Evolutionary conservation across 2,888 invertebrate genomes (phyloP), one percentile per base, ranked within the genome.

Genomic region (Zaprionus lineosus): DNA sequence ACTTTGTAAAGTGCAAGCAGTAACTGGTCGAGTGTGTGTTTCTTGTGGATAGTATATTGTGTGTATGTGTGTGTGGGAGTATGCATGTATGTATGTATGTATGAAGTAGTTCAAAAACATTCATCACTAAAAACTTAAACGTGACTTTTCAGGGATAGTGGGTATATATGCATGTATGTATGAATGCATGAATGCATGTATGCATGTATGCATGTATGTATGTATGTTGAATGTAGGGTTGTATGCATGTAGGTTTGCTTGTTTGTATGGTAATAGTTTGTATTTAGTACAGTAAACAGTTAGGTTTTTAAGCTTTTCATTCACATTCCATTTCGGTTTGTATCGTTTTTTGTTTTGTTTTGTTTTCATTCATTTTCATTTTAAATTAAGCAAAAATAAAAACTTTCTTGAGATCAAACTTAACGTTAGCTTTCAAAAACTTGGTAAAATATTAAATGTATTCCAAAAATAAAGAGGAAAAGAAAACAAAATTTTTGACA

Each of bases 341-440:
- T 36, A 52, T 63, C 41, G 12, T 31, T 52, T 64, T 29, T 26
- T 9, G 14, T 40, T 21, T 9, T 16, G 14, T 41, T 40, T 33
- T 29, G 29, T 39, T 57, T 64, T 51, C 41, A 56, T 59, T 53
- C 28, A 41, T 56, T 64, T 72, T 58, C 59, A 21, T 69, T 79
- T 79, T 76, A 69, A 74, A 82, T 73, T 81, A 77, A 69, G 72
- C 74, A 76, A 79, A 84, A 73, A 78, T 66, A 65, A 73, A 81
- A 75, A 79, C 70, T 72, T 84, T 76, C 72, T 84, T 84, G 84
- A 84, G 84, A 84, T 84, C 84, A 84, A 84, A 82, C 83, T 83
- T 83, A 83, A 82, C 73, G 66, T 71, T 81, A 84, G 81, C 77
- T 81, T 77, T 73, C 64, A 64, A 59, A 81, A 68, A 51, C 53